These are phyloP conservation scores for Deilephila elpenor DNA, from an alignment of 2,888 invertebrate genomes.

Conservation along the genomic window DNA sequence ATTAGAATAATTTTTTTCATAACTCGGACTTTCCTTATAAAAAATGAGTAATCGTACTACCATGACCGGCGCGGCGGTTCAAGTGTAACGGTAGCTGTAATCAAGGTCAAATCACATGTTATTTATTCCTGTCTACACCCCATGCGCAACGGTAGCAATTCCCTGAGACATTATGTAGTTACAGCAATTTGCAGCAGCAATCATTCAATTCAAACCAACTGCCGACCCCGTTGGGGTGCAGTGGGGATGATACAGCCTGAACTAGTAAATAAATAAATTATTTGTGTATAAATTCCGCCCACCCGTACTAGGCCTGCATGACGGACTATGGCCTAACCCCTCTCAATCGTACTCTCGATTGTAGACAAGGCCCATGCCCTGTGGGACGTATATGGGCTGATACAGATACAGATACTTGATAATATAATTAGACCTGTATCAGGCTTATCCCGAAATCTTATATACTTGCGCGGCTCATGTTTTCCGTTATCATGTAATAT, in stretches of 20 bases:
- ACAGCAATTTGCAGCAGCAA: conserved; percentile 39
- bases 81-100: neutral
- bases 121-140: neutral
- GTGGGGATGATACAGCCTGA: neutral
- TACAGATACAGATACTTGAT: too few relatives aligned
- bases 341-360: too few relatives aligned
- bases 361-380: too few relatives aligned
- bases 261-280: neutral
- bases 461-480: too few relatives aligned
- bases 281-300: too few relatives aligned
- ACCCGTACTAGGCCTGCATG: too few relatives aligned
- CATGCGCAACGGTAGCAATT: neutral
- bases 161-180: conserved; percentile 14
- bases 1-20: too few relatives aligned
- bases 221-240: neutral
- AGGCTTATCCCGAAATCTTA: too few relatives aligned
- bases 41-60: neutral
- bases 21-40: neutral
- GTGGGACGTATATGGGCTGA: too few relatives aligned
- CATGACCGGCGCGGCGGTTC: neutral
- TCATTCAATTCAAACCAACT: conserved; percentile 53
- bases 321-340: too few relatives aligned
- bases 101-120: neutral
- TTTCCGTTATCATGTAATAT: too few relatives aligned
- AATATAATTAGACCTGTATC: too few relatives aligned